A percentile compares a stretch with the other conserved stretches of the same genome.
These are phyloP conservation scores for Fabriciana adippe DNA, from an alignment of 2,888 invertebrate genomes.

Conservation along the genomic window DNA sequence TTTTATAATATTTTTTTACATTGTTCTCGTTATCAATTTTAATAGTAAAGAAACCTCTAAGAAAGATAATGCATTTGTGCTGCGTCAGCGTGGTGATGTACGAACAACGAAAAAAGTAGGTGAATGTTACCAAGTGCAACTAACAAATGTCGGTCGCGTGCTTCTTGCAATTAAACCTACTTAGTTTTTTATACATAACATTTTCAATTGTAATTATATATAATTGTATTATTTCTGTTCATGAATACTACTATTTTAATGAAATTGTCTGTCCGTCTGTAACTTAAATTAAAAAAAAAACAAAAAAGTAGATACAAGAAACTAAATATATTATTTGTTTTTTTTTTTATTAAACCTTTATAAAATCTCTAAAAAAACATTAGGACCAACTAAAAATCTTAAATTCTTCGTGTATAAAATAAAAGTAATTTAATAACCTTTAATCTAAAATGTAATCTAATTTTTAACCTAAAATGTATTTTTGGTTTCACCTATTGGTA, in stretches of 20 bases:
- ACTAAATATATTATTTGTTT: too few species aligned
- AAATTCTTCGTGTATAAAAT: neutral
- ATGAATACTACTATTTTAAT: neutral
- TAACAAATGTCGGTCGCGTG: neutral
- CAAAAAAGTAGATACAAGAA: too few species aligned
- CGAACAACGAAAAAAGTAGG: neutral
- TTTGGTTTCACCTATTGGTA: too few species aligned
- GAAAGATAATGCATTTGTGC: neutral
- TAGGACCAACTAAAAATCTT: too few species aligned
- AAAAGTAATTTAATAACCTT: neutral
- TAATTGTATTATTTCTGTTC: neutral
- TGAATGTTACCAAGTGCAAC: neutral
- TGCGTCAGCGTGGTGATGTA: neutral
- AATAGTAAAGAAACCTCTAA: too few species aligned
- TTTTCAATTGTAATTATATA: constrained; percentile 1
- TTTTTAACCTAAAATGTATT: neutral
- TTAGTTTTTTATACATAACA: constrained; percentile 6
- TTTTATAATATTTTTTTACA: too few species aligned
- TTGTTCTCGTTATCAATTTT: too few species aligned
- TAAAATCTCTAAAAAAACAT: too few species aligned
- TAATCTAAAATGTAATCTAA: neutral
- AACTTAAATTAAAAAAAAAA: too few species aligned
- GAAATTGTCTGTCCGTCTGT: too few species aligned
- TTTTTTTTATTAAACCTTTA: too few species aligned
- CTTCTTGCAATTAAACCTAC: neutral